Evolutionary conservation across 2,888 invertebrate species (phyloP).

Genomic region (Leptogaster cylindrica): DNA sequence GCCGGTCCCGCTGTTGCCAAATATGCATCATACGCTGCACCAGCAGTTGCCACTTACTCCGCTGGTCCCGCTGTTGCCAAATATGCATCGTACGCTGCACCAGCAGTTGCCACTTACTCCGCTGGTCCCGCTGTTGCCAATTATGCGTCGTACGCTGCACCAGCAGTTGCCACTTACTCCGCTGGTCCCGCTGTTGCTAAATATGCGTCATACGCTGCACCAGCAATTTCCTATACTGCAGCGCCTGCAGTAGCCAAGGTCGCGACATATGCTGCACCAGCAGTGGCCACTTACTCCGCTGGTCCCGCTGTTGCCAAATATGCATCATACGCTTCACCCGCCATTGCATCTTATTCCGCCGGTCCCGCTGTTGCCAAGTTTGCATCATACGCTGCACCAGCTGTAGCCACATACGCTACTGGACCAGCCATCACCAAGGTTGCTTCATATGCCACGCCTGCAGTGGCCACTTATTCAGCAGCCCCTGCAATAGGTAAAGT

Average conservation of each 20-base stretch:
- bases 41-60: constrained; percentile 42
- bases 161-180: constrained; percentile 48
- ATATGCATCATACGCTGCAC: constrained; percentile 48
- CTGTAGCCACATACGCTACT: constrained; percentile 55
- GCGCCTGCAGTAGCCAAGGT: constrained; percentile 29
- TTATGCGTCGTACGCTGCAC: constrained; percentile 46
- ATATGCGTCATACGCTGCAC: constrained; percentile 40
- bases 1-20: constrained; percentile 40
- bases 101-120: constrained; percentile 45
- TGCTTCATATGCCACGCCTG: constrained; percentile 38
- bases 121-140: constrained; percentile 52
- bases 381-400: constrained; percentile 30
- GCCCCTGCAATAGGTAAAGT: constrained; percentile 47
- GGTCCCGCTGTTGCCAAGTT: constrained; percentile 49
- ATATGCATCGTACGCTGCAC: constrained; percentile 33
- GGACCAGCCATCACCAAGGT: constrained; percentile 53
- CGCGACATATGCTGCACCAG: constrained; percentile 34
- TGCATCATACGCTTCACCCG: constrained; percentile 45
- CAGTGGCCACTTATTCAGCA: constrained; percentile 54
- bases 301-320: constrained; percentile 45
- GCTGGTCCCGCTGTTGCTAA: constrained; percentile 40
- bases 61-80: constrained; percentile 46
- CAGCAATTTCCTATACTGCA: constrained; percentile 44
- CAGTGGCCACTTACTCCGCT: constrained; percentile 36
- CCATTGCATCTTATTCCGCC: constrained; percentile 48